Base-by-base conservation (phyloP, 2,113 vertebrate species). In the Nyctereutes procyonoides region DNA sequence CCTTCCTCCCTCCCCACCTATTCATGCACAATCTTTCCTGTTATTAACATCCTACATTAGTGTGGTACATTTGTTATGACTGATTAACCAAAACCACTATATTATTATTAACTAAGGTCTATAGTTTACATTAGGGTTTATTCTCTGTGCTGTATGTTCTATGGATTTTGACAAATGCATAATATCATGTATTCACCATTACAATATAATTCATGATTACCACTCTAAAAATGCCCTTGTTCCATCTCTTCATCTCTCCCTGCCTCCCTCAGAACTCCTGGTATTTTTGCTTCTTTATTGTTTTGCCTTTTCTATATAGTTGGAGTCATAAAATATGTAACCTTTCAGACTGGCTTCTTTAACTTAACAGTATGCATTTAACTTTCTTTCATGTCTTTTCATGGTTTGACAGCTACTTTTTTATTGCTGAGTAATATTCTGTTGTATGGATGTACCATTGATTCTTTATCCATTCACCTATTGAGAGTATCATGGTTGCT, bases 101-200 rank as follows among this genome's bases (percentile, higher is more conserved):
- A 35, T 86, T 81, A 62, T 62, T 95, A 89, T 94, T 94, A 96
- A 93, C 53, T 77, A 15, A 95, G 73, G 20, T 32, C 14, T 74
- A 85, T 48, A 76, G 35, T 73, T 81, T 91, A 56, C 73, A 55
- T 95, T 85, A 96, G 19, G 19, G 22, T 82, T 95, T 48, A 30
- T 43, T 90, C 35, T 96, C 76, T 86, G 74, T 28, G 22, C 80
- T 82, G 1, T 38, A 65, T 26, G 56, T 79, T 82, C 28, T 60
- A 11, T 55, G 48, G 12, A 9, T 93, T 74, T 86, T 82, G 22
- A 89, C 67, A 95, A 96, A 96, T 69, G 48, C 58, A 8, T 55
- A 60, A 38, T 55, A 13, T 48, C 63, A 48, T 19, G 22, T 38
- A 38, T 62, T 63, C 32, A 63, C 53, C 30, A 30, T 94, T n/a